These are phyloP conservation scores for Eretmocerus hayati DNA, from an alignment of 2,888 invertebrate species.

Conservation along the genomic window DNA sequence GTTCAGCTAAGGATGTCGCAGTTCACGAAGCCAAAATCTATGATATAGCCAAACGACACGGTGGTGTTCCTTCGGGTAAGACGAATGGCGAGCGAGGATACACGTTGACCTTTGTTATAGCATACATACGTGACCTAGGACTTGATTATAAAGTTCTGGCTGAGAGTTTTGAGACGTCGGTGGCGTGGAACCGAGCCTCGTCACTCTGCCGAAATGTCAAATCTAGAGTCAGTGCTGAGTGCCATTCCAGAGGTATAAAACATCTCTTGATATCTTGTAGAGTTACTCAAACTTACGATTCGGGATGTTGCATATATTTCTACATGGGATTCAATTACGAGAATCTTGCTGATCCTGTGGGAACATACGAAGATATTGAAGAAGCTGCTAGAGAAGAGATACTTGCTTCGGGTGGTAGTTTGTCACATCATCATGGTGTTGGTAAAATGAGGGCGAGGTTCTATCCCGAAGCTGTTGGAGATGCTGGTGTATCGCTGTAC, in stretches of 20 bases:
- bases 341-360: slow-evolving; percentile 61
- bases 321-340: slow-evolving; percentile 79
- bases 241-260: slow-evolving; percentile 53
- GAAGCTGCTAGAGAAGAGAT: slow-evolving; percentile 86
- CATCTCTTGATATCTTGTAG: slow-evolving; percentile 69
- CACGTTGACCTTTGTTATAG: slow-evolving; percentile 94
- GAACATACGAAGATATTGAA: slow-evolving; percentile 81
- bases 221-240: slow-evolving; percentile 62
- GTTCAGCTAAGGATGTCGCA: slow-evolving; percentile 61
- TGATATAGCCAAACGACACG: slow-evolving; percentile 65
- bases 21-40: slow-evolving; percentile 72
- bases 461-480: slow-evolving; percentile 78
- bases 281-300: slow-evolving; percentile 95
- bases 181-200: slow-evolving; percentile 88
- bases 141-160: slow-evolving; percentile 81
- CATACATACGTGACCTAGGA: slow-evolving; percentile 91
- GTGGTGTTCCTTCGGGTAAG: slow-evolving; percentile 86
- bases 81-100: slow-evolving; percentile 94
- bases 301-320: slow-evolving; percentile 94
- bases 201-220: slow-evolving; percentile 86
- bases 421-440: slow-evolving; percentile 95
- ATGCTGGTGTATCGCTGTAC: slow-evolving; percentile 69
- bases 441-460: slow-evolving; percentile 88
- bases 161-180: slow-evolving; percentile 98
- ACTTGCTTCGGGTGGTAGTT: slow-evolving; percentile 79